A percentile compares a stretch with the other conserved stretches of the same genome.
Conservation (phyloP, 2,888 invertebrate genomes). For the Subacronicta megacephala region DNA sequence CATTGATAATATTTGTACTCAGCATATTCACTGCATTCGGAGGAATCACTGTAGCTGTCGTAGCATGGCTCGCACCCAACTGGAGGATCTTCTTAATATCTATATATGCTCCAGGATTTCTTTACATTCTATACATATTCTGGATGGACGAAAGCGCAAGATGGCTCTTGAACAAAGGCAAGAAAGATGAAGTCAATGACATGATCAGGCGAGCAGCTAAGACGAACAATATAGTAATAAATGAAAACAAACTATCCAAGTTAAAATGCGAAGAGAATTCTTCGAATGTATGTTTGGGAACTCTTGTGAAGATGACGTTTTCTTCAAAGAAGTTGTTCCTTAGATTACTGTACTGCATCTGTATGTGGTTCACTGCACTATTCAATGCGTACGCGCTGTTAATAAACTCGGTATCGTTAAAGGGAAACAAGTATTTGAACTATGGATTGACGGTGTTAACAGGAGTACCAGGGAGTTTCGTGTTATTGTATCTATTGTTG, state of each 20-base stretch:
- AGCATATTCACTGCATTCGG: conserved; percentile 28
- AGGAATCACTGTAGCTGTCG: conserved; percentile 31
- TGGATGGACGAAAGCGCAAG: conserved; percentile 92
- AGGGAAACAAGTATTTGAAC: conserved; percentile 93
- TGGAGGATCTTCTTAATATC: conserved; percentile 91
- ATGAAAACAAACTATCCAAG: conserved; percentile 60
- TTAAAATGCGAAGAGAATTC: conserved; percentile 62
- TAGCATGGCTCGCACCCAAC: conserved; percentile 79
- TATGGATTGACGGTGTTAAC: conserved; percentile 90
- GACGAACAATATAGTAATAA: conserved; percentile 66
- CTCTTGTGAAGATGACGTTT: conserved; percentile 49
- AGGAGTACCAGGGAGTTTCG: conserved; percentile 89
- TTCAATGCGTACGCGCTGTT: conserved; percentile 90
- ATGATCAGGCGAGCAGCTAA: conserved; percentile 90
- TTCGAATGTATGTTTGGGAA: conserved; percentile 18
- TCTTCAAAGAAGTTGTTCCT: conserved; percentile 63
- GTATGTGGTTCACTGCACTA: conserved; percentile 71
- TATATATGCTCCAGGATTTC: conserved; percentile 91
- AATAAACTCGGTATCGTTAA: conserved; percentile 92
- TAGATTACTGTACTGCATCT: conserved; percentile 67
- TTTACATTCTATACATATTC: conserved; percentile 91
- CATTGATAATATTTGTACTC: conserved; percentile 48
- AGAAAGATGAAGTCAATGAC: conserved; percentile 89
- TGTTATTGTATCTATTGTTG: conserved; percentile 85
- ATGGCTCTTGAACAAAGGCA: conserved; percentile 93